These are phyloP conservation scores for Scaptomyza parva DNA, from an alignment of 2,888 invertebrate species.

Conservation along the genomic window DNA sequence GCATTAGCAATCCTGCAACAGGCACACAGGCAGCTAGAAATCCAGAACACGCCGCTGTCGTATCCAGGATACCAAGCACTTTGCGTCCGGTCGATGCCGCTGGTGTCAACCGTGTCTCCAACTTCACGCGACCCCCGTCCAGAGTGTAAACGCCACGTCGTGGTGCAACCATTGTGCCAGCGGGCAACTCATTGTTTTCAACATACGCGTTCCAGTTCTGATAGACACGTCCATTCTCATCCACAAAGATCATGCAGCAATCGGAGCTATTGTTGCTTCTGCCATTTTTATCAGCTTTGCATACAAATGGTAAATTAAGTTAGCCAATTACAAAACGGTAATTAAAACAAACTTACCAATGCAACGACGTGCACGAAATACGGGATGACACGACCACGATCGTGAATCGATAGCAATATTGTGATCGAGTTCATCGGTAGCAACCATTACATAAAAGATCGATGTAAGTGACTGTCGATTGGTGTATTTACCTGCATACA, in stretches of 20 bases:
- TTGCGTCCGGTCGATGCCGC: slow-evolving; percentile 41
- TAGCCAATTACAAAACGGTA: background rate
- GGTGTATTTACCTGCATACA: slow-evolving; percentile 81
- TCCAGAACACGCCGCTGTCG: slow-evolving; percentile 63
- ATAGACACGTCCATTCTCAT: slow-evolving; percentile 85
- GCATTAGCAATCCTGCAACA: slow-evolving; percentile 47
- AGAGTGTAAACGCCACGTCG: slow-evolving; percentile 82
- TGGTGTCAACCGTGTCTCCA: slow-evolving; percentile 75
- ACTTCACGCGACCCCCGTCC: slow-evolving; percentile 45
- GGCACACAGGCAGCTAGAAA: slow-evolving; percentile 65
- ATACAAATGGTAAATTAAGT: background rate
- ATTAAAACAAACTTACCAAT: slow-evolving; percentile 63
- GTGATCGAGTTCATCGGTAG: slow-evolving; percentile 48
- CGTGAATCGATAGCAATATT: slow-evolving; percentile 45
- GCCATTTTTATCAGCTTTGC: slow-evolving; percentile 31
- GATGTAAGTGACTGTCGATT: slow-evolving; percentile 77
- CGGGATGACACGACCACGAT: slow-evolving; percentile 77
- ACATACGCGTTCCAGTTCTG: slow-evolving; percentile 85
- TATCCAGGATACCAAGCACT: slow-evolving; percentile 58
- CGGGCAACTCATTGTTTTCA: slow-evolving; percentile 84
- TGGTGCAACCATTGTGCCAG: slow-evolving; percentile 85
- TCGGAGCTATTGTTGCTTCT: slow-evolving; percentile 55
- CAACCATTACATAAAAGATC: slow-evolving; percentile 81
- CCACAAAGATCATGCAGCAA: slow-evolving; percentile 83
- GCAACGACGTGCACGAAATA: slow-evolving; percentile 82